Conservation (phyloP, 2,113 vertebrate genomes). For the Salvelinus fontinalis region DNA sequence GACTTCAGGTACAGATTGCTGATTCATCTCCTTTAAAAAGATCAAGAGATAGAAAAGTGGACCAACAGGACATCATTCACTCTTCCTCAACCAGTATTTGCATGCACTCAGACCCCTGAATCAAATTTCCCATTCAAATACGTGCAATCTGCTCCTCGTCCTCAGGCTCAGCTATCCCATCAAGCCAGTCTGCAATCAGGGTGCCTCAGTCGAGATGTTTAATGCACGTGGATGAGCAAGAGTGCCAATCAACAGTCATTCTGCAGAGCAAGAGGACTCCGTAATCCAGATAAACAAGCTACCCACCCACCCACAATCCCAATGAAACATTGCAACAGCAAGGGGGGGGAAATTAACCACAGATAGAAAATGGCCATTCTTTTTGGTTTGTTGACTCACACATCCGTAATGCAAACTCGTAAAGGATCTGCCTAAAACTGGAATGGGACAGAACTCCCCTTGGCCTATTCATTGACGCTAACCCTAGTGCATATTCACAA, state of each 20-base stretch:
- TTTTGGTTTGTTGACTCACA: constrained; percentile 1
- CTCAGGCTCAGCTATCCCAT: neutral
- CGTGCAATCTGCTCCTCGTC: neutral
- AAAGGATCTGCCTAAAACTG: neutral
- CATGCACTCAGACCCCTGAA: constrained; percentile 7
- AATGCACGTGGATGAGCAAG: constrained; percentile 21
- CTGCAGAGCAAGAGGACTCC: constrained; percentile 18
- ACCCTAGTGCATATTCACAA: too few species aligned
- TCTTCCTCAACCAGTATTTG: constrained; percentile 28
- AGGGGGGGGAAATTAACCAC: neutral
- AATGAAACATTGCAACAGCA: neutral
- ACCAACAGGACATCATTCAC: neutral
- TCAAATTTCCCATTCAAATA: neutral
- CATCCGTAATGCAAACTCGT: neutral
- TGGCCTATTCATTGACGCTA: too few species aligned
- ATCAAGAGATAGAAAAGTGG: neutral
- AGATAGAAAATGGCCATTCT: neutral
- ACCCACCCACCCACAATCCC: neutral
- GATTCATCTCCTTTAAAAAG: too few species aligned
- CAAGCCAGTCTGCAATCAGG: neutral
- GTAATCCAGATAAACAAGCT: neutral
- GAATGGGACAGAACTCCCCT: neutral
- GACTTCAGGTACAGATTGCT: too few species aligned
- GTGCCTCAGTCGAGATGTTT: constrained; percentile 26
- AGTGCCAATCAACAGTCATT: constrained; percentile 11